These are phyloP conservation scores for Drosophila baimaii DNA, from an alignment of 1,140 invertebrate species.

Conservation along the genomic window DNA sequence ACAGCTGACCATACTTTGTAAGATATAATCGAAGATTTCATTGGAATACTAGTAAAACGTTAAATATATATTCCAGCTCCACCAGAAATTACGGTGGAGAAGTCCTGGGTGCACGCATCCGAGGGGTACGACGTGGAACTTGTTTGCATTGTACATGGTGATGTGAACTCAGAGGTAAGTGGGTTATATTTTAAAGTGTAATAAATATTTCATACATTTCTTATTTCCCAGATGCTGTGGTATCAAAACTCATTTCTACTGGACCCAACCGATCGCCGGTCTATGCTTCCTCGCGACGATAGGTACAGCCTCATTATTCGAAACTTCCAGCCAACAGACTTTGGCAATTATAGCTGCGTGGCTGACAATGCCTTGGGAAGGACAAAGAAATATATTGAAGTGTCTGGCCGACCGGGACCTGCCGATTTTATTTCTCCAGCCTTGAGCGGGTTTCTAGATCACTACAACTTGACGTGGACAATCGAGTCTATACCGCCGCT, in stretches of 20 bases:
- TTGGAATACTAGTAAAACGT: not conserved
- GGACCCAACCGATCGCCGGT: conserved; percentile 86
- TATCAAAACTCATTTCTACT: conserved; percentile 86
- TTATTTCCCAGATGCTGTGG: conserved; percentile 85
- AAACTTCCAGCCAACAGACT: conserved; percentile 86
- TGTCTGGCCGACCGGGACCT: conserved; percentile 85
- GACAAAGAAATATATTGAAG: conserved; percentile 85
- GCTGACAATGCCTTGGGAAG: conserved; percentile 85
- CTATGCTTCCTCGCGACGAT: conserved; percentile 86
- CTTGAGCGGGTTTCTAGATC: conserved; percentile 84
- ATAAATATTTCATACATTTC: not conserved
- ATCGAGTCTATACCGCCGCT: conserved; percentile 86
- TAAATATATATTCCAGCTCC: conserved; percentile 79
- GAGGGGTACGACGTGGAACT: conserved; percentile 85
- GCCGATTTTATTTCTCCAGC: conserved; percentile 85
- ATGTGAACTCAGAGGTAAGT: conserved; percentile 85
- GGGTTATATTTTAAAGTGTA: not conserved
- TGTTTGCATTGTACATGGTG: conserved; percentile 85
- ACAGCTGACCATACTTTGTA: conserved; percentile 86
- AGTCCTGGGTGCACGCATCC: conserved; percentile 85
- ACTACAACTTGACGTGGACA: conserved; percentile 86
- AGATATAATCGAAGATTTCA: conserved; percentile 42
- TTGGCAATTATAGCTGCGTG: conserved; percentile 86
- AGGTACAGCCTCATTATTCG: conserved; percentile 86
- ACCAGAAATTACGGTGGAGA: conserved; percentile 85